Evolutionary conservation across 2,113 vertebrate genomes (phyloP).

Genomic region (Scomber colias): DNA sequence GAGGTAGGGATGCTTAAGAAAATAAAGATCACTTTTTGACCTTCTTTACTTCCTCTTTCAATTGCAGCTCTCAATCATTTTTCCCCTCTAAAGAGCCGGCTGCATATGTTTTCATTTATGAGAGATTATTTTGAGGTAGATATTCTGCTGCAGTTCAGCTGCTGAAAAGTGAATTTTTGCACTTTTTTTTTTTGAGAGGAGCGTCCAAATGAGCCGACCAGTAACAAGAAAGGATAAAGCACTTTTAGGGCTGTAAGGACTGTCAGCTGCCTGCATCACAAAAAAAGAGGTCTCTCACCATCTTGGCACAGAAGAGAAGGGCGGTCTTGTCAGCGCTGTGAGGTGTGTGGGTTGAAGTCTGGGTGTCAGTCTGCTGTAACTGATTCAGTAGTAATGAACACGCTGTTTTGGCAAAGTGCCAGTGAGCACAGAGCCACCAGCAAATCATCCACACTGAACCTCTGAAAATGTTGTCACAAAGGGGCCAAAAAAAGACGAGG

Average conservation of each 20-base stretch:
- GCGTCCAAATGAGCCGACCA: constrained; percentile 8
- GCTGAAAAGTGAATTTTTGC: not conserved
- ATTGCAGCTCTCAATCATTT: constrained; percentile 74
- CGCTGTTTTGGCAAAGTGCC: constrained; percentile 53
- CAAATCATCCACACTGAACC: constrained; percentile 22
- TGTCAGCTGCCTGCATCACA: constrained; percentile 11
- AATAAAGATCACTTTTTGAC: constrained; percentile 76
- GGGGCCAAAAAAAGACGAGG: not conserved
- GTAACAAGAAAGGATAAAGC: not conserved
- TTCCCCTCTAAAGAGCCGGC: constrained; percentile 34
- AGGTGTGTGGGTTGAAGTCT: constrained; percentile 67
- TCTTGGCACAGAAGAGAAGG: constrained; percentile 48
- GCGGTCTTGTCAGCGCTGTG: constrained; percentile 41
- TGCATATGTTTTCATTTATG: constrained; percentile 77
- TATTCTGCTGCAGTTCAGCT: constrained; percentile 31
- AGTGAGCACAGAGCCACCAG: constrained; percentile 42
- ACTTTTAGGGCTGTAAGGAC: constrained; percentile 15
- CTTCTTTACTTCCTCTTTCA: constrained; percentile 79
- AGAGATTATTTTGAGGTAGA: constrained; percentile 48
- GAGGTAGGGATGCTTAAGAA: constrained; percentile 75
- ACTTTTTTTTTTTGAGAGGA: not conserved
- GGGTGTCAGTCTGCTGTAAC: constrained; percentile 72
- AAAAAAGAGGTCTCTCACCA: constrained; percentile 17
- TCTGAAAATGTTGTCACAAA: not conserved
- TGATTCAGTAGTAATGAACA: constrained; percentile 66